Conservation (phyloP, 2,888 invertebrate genomes). For the Ophion obscuratus region DNA sequence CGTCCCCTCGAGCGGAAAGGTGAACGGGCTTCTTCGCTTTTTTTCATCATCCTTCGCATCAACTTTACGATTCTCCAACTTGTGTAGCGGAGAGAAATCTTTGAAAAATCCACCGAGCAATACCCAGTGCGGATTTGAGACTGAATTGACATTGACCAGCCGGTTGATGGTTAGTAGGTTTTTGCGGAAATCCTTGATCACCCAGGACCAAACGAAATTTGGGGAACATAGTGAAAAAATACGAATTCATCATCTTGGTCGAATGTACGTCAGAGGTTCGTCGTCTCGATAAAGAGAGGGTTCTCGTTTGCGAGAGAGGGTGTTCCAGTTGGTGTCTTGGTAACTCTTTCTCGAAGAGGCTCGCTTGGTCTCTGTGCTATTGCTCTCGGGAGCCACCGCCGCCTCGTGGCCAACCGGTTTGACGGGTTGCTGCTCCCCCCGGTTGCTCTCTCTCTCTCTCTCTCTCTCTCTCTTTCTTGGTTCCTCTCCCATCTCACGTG, state of each 20-base stretch:
- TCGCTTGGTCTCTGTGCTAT: constrained; percentile 66
- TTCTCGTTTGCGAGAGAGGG: constrained; percentile 61
- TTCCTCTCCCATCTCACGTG: constrained; percentile 49
- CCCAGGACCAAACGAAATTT: too few species aligned
- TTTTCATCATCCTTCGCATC: constrained; percentile 31
- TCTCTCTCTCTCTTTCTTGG: constrained; percentile 58
- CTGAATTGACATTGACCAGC: too few species aligned
- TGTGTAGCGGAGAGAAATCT: neutral
- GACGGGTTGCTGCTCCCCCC: constrained; percentile 75
- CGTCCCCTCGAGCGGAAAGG: constrained; percentile 53
- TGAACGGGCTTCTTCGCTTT: constrained; percentile 58
- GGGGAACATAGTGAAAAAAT: constrained; percentile 61
- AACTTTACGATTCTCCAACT: neutral
- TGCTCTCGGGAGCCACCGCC: constrained; percentile 73
- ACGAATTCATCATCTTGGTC: constrained; percentile 75
- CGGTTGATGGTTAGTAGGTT: too few species aligned
- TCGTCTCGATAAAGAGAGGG: constrained; percentile 32
- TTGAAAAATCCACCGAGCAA: neutral
- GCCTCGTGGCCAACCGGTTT: constrained; percentile 83
- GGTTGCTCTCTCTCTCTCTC: constrained; percentile 73
- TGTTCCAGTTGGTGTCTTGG: constrained; percentile 73
- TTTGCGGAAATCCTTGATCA: too few species aligned
- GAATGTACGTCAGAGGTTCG: constrained; percentile 3
- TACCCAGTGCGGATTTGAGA: too few species aligned
- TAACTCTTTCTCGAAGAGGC: constrained; percentile 58